A percentile compares a stretch with the other conserved stretches of the same genome.
Evolutionary conservation across 2,113 vertebrate species (phyloP).

Genomic region (Tragelaphus imberbis): DNA sequence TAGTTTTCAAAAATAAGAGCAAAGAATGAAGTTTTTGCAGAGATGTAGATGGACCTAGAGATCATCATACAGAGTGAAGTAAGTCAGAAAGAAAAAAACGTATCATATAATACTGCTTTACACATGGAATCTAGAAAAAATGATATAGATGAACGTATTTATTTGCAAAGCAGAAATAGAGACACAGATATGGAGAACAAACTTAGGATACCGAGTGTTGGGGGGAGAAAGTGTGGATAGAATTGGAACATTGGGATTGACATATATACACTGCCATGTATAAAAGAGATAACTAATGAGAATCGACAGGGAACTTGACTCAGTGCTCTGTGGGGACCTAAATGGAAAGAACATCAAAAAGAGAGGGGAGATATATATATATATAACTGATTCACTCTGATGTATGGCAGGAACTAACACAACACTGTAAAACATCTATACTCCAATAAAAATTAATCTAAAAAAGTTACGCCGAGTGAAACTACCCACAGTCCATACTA

Average conservation of each 20-base stretch:
- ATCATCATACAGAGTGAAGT: not conserved
- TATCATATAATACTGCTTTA: not conserved
- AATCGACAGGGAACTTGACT: not conserved
- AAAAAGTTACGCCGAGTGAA: not conserved
- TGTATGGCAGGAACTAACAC: not conserved
- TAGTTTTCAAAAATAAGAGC: not conserved
- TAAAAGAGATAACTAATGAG: not conserved
- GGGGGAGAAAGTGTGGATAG: rapidly evolving
- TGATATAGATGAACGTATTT: not conserved
- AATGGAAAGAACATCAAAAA: not conserved
- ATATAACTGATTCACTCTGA: not conserved
- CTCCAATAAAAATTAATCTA: not conserved
- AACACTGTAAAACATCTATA: not conserved
- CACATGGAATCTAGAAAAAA: not conserved
- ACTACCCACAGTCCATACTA: not conserved
- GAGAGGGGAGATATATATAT: not conserved
- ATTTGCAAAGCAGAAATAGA: not conserved
- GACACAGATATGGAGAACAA: not conserved
- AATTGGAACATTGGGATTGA: not conserved
- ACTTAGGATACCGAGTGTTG: not conserved
- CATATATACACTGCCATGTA: not conserved
- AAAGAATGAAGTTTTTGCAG: not conserved
- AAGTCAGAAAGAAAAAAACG: not conserved
- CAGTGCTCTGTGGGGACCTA: not conserved
- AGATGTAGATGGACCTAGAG: not conserved